These are phyloP conservation scores for Scarus forsteni DNA, from an alignment of 2,797 vertebrate species.

Conservation along the genomic window DNA sequence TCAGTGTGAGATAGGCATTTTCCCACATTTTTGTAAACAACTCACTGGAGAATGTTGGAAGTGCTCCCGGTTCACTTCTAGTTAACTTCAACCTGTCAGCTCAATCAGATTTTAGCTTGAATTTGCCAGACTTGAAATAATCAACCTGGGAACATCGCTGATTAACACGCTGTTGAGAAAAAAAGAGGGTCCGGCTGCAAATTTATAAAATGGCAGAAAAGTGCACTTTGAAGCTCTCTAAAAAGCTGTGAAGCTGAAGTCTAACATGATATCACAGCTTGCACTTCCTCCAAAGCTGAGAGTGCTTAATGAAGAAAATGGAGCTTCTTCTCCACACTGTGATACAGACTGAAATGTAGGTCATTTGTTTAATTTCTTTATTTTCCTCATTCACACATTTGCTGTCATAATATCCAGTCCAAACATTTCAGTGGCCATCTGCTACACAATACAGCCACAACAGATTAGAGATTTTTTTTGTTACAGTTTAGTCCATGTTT, in stretches of 20 bases:
- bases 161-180: too few relatives aligned
- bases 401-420: neutral
- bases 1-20: too few relatives aligned
- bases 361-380: conserved; percentile 4
- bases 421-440: conserved; percentile 6
- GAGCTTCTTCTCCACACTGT: neutral
- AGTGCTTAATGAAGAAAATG: conserved; percentile 28
- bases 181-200: too few relatives aligned
- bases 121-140: too few relatives aligned
- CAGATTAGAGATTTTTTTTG: neutral
- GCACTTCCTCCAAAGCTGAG: conserved; percentile 27
- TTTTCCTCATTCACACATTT: conserved; percentile 11
- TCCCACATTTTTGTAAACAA: too few relatives aligned
- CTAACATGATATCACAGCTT: conserved; percentile 24
- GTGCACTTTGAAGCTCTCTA: too few relatives aligned
- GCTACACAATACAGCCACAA: neutral
- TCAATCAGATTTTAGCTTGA: too few relatives aligned
- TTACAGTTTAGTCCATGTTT: neutral
- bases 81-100: too few relatives aligned
- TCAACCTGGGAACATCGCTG: too few relatives aligned
- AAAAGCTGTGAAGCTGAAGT: conserved; percentile 2
- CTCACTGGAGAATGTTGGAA: too few relatives aligned
- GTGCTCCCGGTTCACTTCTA: too few relatives aligned
- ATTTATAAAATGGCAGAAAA: too few relatives aligned
- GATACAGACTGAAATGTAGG: conserved; percentile 27